Conservation (phyloP, 2,113 vertebrate genomes). For the Saccopteryx bilineata region DNA sequence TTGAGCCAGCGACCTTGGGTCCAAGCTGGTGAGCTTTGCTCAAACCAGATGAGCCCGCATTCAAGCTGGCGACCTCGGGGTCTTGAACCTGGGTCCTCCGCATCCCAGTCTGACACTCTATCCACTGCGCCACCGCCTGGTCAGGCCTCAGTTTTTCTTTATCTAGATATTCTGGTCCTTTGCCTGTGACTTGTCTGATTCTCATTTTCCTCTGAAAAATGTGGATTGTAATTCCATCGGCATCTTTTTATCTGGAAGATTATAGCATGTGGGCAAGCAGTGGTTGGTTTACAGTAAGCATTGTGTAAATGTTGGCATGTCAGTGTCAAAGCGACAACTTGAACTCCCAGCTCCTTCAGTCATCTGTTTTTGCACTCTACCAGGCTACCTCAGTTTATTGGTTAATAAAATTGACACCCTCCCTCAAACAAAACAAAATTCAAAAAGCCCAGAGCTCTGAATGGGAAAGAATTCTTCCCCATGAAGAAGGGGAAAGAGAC, state of each 20-base stretch:
- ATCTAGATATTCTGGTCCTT: background rate
- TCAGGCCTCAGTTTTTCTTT: background rate
- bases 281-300: background rate
- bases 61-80: too few species aligned
- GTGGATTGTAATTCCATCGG: background rate
- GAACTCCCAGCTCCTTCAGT: background rate
- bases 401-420: background rate
- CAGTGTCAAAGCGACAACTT: background rate
- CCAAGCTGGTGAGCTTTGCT: too few species aligned
- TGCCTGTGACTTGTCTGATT: background rate
- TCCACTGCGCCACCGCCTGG: too few species aligned
- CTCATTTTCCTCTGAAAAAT: conserved; percentile 1
- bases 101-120: too few species aligned
- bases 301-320: background rate
- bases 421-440: background rate
- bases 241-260: background rate
- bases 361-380: background rate
- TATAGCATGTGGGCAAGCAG: background rate
- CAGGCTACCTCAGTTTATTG: conserved; percentile 6
- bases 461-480: background rate
- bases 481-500: background rate
- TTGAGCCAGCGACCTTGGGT: too few species aligned
- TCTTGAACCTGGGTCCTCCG: too few species aligned
- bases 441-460: background rate
- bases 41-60: too few species aligned